Base-by-base conservation (phyloP, 35 echinoderm and acorn worm genomes). In the Stichopus chloronotus region DNA sequence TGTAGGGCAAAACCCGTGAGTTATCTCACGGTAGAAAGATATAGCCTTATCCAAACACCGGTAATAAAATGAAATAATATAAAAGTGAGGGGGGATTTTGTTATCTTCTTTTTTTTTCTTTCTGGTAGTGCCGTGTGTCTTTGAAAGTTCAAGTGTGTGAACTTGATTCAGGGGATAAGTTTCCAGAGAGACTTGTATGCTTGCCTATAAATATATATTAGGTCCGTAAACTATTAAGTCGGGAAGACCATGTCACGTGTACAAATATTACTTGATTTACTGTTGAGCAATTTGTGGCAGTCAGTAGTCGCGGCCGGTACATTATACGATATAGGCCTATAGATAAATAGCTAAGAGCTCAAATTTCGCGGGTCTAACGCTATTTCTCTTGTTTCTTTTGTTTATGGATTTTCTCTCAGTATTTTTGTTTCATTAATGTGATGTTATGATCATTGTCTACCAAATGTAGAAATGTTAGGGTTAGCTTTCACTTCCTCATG, bases 121-220 rank as follows among this genome's bases (percentile, higher is more conserved):
- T 21, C 54, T 85, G 82, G 82, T 85, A 23, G 56, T 85, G 17
- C 52, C 24, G 22, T 85, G 55, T 17, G 8, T 85, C 22, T 65
- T 74, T 74, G 57, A 58, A 85, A 58, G 82, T 85, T 85, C 82
- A 85, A 85, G 82, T 58, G 55, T 58, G 82, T 58, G 82, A 85
- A 85, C 82, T 85, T 85, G 82, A 85, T 85, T 85, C 24, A 58
- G 24, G 57, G 24, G 57, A 56, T 20, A 74, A 74, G 22, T 20
- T 85, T 56, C 21, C 20, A 19, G 58, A 58, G 17, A n/a, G 17
- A 21, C 52, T 25, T 43, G 30, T 43, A 43, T 3, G 30, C 30
- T 43, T 43, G 30, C 30, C 30, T 43, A 43, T 43, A 43, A 43
- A 43, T 43, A 43, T 43, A 43, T 43, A 43, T 58, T 56, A 22